Evolutionary conservation across 2,797 vertebrate genomes (phyloP).

Genomic region (Bradypodion ventrale): DNA sequence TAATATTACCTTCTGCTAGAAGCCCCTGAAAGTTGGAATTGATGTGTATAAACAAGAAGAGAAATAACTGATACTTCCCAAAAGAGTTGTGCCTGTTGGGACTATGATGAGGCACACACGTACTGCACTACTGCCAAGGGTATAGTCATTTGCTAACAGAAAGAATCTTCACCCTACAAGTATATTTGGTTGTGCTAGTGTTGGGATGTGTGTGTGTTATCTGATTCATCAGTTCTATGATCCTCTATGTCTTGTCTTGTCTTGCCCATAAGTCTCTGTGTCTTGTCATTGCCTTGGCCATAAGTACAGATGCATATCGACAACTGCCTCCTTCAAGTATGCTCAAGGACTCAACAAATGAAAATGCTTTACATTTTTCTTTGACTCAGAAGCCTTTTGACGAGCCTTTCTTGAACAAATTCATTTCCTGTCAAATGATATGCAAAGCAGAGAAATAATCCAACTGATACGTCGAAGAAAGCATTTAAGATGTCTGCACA

Average conservation of each 20-base stretch:
- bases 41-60: not conserved
- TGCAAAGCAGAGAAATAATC: conserved; percentile 13
- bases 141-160: not conserved
- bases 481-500: not conserved
- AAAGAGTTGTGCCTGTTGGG: no score
- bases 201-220: not conserved
- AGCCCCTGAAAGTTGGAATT: no score
- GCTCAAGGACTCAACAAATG: conserved; percentile 14
- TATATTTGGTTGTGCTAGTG: not conserved
- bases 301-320: not conserved
- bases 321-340: not conserved
- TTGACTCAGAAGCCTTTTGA: conserved; percentile 25
- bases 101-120: no score
- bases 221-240: not conserved
- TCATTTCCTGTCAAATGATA: conserved; percentile 50
- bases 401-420: conserved; percentile 23
- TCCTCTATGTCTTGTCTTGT: no score
- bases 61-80: no score
- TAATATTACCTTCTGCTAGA: no score
- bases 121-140: no score
- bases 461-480: conserved; percentile 10
- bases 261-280: not conserved
- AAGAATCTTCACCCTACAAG: not conserved
- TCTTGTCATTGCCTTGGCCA: not conserved
- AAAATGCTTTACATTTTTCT: conserved; percentile 24